A percentile compares a stretch with the other conserved stretches of the same genome.
Conservation (phyloP, 92 coral and sea anemone genomes). For the Epizoanthus ramosus region DNA sequence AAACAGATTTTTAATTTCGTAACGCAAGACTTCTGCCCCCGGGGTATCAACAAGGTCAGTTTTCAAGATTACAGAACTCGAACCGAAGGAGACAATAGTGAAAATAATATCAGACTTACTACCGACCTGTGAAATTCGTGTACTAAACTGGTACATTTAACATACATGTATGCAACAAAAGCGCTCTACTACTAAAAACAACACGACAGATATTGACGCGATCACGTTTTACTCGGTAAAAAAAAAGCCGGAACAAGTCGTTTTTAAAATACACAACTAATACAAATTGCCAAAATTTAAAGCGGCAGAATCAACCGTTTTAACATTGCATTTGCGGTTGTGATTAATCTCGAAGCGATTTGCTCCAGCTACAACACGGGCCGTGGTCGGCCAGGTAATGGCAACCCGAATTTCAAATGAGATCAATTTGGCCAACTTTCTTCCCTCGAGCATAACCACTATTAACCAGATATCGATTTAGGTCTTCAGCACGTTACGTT, state of each 20-base stretch:
- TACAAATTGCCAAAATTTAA: neutral
- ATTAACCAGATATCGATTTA: too few relatives aligned
- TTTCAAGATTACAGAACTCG: conserved; percentile 36
- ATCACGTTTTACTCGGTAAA: conserved; percentile 23
- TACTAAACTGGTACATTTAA: conserved; percentile 22
- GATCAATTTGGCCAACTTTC: conserved; percentile 27
- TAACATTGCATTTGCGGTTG: neutral
- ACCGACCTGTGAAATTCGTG: neutral
- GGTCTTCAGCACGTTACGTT: neutral
- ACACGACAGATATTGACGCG: conserved; percentile 28
- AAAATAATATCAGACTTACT: neutral
- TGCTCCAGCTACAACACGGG: conserved; percentile 11
- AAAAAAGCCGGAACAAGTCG: neutral
- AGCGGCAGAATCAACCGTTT: neutral
- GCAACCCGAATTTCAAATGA: conserved; percentile 31
- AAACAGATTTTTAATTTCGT: conserved; percentile 28
- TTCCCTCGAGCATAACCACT: neutral
- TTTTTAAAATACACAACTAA: too few relatives aligned
- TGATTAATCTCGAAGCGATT: too few relatives aligned
- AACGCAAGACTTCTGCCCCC: conserved; percentile 33
- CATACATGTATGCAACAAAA: neutral
- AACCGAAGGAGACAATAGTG: neutral
- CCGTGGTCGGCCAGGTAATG: neutral
- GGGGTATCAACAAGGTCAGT: conserved; percentile 5
- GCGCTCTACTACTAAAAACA: conserved; percentile 29